Evolutionary conservation across 2,888 invertebrate genomes (phyloP), one percentile per base, ranked within the genome.

Genomic region (Trachelus iudaicus): DNA sequence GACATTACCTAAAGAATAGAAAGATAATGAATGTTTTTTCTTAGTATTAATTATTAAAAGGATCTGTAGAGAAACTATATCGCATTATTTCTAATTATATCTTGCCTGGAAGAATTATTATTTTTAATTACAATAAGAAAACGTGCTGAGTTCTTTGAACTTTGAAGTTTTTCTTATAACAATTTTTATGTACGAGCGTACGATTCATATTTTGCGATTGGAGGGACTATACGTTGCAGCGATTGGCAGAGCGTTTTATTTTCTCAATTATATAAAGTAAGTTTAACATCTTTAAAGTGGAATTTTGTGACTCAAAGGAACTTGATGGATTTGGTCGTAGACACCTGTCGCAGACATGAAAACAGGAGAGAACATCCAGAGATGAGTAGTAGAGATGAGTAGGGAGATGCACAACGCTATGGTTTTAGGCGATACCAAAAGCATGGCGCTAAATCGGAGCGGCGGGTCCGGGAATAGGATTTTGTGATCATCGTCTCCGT

Each of bases 381-480:
- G 35, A 11, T 35, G 35, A 35, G 11, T 35, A 12, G 35, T 1
- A 11, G 0, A 3, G 35, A 11, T 35, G 35, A 35, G 11, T 35
- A 12, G 12, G 1, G 12, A 35, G 35, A 12, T 35, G 11, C 12
- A 3, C 12, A 35, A 12, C 35, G 35, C 3, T 35, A 12, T 3
- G 12, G 35, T 35, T 35, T 35, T 35, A 0, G 35, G 35, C 3
- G 35, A 35, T 35, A 35, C 12, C 12, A 35, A 35, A 35, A 3
- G 0, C 12, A 12, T 35, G 12, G 12, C 35, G 12, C 35, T 35
- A 35, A 12, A 35, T 12, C 3, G 35, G 11, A 35, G 12, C 11
- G 35, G 3, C 35, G 0, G 12, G 11, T 12, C 0, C 0, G 11
- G 35, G 0, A 35, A 0, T 12, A 35, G 35, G 0, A 35, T 35